Percentiles rank a stretch among this genome's conserved stretches.
Conservation (phyloP, 23 tunicate species). For the Phallusia fumigata region DNA sequence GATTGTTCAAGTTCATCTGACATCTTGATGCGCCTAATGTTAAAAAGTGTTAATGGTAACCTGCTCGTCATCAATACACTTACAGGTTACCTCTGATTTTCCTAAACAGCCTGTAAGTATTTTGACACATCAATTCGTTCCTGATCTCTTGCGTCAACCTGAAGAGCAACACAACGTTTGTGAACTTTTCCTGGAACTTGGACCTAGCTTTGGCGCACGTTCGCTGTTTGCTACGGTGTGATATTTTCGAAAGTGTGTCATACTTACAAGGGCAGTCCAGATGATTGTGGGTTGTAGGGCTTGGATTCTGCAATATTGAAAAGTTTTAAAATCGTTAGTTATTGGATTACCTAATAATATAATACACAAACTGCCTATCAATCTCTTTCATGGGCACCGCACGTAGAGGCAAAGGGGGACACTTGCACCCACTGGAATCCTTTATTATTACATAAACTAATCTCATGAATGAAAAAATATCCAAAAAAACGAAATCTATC, state of each 20-base stretch:
- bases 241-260: not conserved
- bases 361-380: too few relatives aligned
- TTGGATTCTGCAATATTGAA: not conserved
- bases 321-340: too few relatives aligned
- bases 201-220: too few relatives aligned
- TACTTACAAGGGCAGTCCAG: constrained; percentile 6
- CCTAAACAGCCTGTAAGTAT: constrained; percentile 36
- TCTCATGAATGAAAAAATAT: too few relatives aligned
- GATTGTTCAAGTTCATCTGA: not conserved
- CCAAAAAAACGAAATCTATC: too few relatives aligned
- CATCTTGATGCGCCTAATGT: constrained; percentile 31
- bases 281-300: not conserved
- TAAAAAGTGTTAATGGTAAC: not conserved
- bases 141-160: constrained; percentile 29
- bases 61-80: not conserved
- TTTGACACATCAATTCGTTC: constrained; percentile 52
- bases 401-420: too few relatives aligned
- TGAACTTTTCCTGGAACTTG: not conserved
- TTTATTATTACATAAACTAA: too few relatives aligned
- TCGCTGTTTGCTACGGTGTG: not conserved
- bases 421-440: too few relatives aligned
- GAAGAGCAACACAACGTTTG: not conserved
- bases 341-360: too few relatives aligned
- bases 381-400: too few relatives aligned
- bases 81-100: constrained; percentile 21